These are phyloP conservation scores for Plusia festucae DNA, from an alignment of 2,888 invertebrate genomes.

Conservation along the genomic window DNA sequence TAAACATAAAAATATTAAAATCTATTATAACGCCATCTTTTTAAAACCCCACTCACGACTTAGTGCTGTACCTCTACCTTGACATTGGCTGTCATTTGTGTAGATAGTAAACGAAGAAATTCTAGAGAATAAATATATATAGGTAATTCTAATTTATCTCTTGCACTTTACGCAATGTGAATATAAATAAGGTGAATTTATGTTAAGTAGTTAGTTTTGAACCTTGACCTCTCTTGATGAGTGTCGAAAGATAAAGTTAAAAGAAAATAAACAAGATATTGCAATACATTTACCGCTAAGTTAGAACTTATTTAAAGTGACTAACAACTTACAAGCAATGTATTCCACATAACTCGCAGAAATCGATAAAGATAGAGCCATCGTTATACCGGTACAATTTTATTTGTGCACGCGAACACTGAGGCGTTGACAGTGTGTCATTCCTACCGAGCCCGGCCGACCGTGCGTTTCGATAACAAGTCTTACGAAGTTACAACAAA, in stretches of 20 bases:
- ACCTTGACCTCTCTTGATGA: background rate
- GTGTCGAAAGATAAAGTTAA: background rate
- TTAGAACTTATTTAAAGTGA: background rate
- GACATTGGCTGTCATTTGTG: too few species aligned
- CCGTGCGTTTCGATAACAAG: conserved; percentile 24
- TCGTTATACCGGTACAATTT: background rate
- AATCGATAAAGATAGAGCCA: background rate
- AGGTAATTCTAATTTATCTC: too few species aligned
- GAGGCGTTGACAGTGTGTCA: conserved; percentile 29
- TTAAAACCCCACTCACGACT: too few species aligned
- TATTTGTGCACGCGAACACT: background rate
- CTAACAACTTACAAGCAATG: background rate
- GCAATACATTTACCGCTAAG: background rate
- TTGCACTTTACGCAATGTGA: background rate
- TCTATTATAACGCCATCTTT: too few species aligned
- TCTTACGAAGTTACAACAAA: conserved; percentile 26
- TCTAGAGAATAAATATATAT: too few species aligned
- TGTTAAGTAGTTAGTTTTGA: background rate
- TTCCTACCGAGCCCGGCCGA: conserved; percentile 27
- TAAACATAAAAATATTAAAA: too few species aligned
- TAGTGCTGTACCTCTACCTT: too few species aligned
- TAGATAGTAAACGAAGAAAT: too few species aligned
- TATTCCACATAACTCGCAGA: background rate
- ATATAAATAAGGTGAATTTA: background rate
- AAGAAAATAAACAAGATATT: background rate